Evolutionary conservation across 2,888 invertebrate species (phyloP).

Genomic region (Altica lythri): DNA sequence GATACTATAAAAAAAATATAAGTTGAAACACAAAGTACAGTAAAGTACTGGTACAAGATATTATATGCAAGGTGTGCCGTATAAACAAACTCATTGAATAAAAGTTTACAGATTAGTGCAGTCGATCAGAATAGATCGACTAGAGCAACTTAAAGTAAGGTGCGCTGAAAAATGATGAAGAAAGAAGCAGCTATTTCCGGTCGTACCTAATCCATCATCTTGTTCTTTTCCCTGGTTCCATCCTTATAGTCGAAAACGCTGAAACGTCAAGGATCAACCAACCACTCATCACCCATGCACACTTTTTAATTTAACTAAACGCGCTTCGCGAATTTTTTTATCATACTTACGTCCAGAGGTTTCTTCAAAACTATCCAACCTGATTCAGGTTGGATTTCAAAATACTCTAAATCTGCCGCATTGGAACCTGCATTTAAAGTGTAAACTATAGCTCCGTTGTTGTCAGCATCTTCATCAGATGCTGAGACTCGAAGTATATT

Average conservation of each 20-base stretch:
- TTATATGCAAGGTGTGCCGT: constrained; percentile 64
- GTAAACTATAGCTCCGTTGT: constrained; percentile 94
- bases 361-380: constrained; percentile 97
- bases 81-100: constrained; percentile 65
- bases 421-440: constrained; percentile 88
- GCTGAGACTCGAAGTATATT: constrained; percentile 94
- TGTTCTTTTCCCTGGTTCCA: constrained; percentile 17
- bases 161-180: constrained; percentile 71
- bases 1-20: constrained; percentile 34
- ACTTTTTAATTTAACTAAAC: constrained; percentile 18
- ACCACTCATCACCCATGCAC: constrained; percentile 19
- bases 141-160: constrained; percentile 72
- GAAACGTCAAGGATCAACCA: constrained; percentile 38
- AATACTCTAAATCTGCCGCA: constrained; percentile 89
- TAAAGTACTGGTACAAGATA: constrained; percentile 41
- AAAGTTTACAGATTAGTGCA: constrained; percentile 58
- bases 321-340: constrained; percentile 15
- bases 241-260: constrained; percentile 26
- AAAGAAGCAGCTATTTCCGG: constrained; percentile 63
- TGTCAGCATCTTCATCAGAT: constrained; percentile 95
- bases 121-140: constrained; percentile 54
- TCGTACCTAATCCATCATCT: constrained; percentile 50
- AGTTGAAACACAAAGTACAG: constrained; percentile 40
- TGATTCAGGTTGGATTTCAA: constrained; percentile 94
- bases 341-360: constrained; percentile 91